A percentile compares a stretch with the other conserved stretches of the same genome.
These are phyloP conservation scores for Enteromius radiatus DNA, from an alignment of 2,797 vertebrate genomes.

Conservation along the genomic window DNA sequence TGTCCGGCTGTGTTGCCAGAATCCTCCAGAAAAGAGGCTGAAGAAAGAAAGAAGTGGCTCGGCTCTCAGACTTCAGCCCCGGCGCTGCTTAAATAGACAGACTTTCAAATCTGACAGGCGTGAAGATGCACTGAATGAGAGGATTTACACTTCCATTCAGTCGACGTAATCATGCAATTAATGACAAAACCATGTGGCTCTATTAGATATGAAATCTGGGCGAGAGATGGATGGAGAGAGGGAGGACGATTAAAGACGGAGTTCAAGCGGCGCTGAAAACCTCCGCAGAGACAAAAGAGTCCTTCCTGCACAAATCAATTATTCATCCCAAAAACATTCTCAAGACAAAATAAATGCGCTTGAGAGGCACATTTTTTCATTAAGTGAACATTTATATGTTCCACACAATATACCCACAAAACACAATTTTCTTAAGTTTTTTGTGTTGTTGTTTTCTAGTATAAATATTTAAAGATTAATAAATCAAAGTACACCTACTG, in stretches of 20 bases:
- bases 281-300: not conserved
- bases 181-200: conserved; percentile 77
- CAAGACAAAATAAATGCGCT: not conserved
- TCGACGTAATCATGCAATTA: conserved; percentile 80
- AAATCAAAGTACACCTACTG: not conserved
- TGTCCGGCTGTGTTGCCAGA: not conserved
- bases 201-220: conserved; percentile 71
- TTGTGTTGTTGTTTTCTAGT: not conserved
- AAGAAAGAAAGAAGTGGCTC: conserved; percentile 57
- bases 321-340: not conserved
- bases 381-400: not conserved
- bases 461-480: not conserved
- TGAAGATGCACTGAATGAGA: conserved; percentile 69
- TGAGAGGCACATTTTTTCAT: not conserved
- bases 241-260: conserved; percentile 48
- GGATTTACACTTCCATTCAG: conserved; percentile 80
- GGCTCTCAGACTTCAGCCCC: conserved; percentile 66
- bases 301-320: not conserved
- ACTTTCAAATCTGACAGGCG: conserved; percentile 73
- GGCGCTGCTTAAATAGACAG: conserved; percentile 63
- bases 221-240: conserved; percentile 54
- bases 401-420: not conserved
- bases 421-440: not conserved
- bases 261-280: not conserved
- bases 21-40: not conserved